Evolutionary conservation across 1,140 invertebrate genomes (phyloP).

Genomic region (Pogonomyrmex barbatus): DNA sequence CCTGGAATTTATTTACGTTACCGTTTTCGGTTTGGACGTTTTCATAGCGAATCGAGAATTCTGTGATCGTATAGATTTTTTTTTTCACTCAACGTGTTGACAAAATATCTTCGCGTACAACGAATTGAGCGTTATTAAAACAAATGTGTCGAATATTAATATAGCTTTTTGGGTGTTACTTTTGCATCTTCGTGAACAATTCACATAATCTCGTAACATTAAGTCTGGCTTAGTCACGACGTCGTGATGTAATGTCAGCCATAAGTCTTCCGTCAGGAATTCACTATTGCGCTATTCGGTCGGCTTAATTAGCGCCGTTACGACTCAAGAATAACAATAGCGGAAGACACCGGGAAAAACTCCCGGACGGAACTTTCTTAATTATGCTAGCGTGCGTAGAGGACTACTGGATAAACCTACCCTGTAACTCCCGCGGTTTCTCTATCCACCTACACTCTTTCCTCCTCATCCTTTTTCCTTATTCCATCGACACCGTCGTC

Average conservation of each 20-base stretch:
- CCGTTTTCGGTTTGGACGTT: not conserved
- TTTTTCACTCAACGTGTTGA: not conserved
- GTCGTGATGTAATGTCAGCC: slow-evolving; percentile 27
- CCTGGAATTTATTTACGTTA: slow-evolving; percentile 44
- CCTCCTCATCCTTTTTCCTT: slow-evolving; percentile 61
- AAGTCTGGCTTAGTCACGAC: not conserved
- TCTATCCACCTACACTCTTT: slow-evolving; percentile 12
- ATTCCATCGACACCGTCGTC: slow-evolving; percentile 14
- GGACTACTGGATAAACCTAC: slow-evolving; percentile 60
- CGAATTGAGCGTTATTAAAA: not conserved
- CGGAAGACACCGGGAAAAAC: slow-evolving; percentile 58
- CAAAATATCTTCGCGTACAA: not conserved
- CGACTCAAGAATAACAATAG: slow-evolving; percentile 53
- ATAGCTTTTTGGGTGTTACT: not conserved
- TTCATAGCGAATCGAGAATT: slow-evolving; percentile 4
- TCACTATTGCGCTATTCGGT: slow-evolving; percentile 58
- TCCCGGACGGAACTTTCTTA: slow-evolving; percentile 72
- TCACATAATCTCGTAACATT: slow-evolving; percentile 32
- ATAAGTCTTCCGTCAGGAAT: slow-evolving; percentile 68
- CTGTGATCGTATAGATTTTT: not conserved
- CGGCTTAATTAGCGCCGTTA: slow-evolving; percentile 63
- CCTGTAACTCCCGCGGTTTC: slow-evolving; percentile 13
- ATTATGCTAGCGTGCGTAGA: slow-evolving; percentile 74
- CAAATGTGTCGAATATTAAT: slow-evolving; percentile 15
- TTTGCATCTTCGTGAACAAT: not conserved